These are phyloP conservation scores for Choloepus didactylus DNA, from an alignment of 2,797 vertebrate genomes.

Conservation along the genomic window DNA sequence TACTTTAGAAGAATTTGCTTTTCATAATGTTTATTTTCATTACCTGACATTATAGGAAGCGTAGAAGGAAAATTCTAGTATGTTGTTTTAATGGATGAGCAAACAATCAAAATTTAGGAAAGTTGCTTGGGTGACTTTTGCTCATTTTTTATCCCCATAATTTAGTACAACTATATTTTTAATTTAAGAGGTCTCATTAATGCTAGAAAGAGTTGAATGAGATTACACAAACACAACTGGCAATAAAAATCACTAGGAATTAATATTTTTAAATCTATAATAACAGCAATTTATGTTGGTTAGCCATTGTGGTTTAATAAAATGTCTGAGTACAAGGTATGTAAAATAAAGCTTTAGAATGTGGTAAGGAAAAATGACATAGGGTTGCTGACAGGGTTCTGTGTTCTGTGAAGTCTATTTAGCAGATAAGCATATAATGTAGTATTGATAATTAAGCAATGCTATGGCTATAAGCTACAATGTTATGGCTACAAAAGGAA, in stretches of 20 bases:
- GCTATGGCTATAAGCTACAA: background rate
- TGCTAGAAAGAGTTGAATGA: background rate
- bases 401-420: background rate
- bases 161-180: background rate
- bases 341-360: background rate
- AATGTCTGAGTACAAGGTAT: background rate
- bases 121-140: conserved; percentile 16
- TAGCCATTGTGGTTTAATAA: background rate
- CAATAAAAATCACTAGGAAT: background rate
- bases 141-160: background rate
- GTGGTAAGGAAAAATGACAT: background rate
- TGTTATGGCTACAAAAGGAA: background rate
- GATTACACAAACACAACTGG: background rate
- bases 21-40: background rate
- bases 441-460: background rate
- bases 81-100: background rate
- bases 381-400: background rate
- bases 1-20: background rate
- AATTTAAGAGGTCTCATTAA: background rate
- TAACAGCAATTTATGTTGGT: background rate
- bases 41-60: background rate
- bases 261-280: background rate
- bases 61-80: background rate
- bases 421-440: conserved; percentile 29
- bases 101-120: background rate